Evolutionary conservation across 2,888 invertebrate species (phyloP).

Genomic region (Fragum whitleyi): DNA sequence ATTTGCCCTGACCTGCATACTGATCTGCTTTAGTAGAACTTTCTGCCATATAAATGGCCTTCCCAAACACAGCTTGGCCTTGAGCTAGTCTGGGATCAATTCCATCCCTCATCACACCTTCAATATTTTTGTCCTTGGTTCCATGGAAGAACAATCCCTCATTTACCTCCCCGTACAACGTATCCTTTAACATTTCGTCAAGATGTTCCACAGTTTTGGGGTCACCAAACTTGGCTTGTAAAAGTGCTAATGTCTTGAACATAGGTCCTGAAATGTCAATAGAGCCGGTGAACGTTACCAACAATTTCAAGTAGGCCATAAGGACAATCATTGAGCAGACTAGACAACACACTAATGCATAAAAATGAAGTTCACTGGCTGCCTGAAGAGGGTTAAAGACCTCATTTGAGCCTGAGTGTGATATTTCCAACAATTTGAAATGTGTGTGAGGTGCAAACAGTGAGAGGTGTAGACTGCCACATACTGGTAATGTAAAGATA

Average conservation of each 20-base stretch:
- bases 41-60: conserved; percentile 72
- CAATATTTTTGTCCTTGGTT: conserved; percentile 54
- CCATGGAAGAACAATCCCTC: conserved; percentile 74
- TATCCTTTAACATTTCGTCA: conserved; percentile 24
- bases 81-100: conserved; percentile 66
- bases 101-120: conserved; percentile 59
- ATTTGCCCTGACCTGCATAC: conserved; percentile 72
- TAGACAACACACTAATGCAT: too few relatives aligned
- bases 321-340: too few relatives aligned
- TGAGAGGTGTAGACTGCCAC: too few relatives aligned
- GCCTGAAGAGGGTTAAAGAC: too few relatives aligned
- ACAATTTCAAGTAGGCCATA: too few relatives aligned
- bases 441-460: too few relatives aligned
- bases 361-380: too few relatives aligned
- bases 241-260: conserved; percentile 25
- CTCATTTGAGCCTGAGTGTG: too few relatives aligned
- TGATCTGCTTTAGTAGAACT: conserved; percentile 76
- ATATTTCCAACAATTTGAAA: too few relatives aligned
- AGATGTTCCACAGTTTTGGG: conserved; percentile 27
- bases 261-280: conserved; percentile 38
- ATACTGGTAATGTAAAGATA: too few relatives aligned
- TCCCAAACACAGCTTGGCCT: conserved; percentile 64
- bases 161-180: conserved; percentile 68
- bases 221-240: conserved; percentile 35
- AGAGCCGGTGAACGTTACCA: too few relatives aligned